A percentile compares a stretch with the other conserved stretches of the same genome.
These are phyloP conservation scores for Clarias platycephalus DNA, from an alignment of 2,797 vertebrate species.

Conservation along the genomic window DNA sequence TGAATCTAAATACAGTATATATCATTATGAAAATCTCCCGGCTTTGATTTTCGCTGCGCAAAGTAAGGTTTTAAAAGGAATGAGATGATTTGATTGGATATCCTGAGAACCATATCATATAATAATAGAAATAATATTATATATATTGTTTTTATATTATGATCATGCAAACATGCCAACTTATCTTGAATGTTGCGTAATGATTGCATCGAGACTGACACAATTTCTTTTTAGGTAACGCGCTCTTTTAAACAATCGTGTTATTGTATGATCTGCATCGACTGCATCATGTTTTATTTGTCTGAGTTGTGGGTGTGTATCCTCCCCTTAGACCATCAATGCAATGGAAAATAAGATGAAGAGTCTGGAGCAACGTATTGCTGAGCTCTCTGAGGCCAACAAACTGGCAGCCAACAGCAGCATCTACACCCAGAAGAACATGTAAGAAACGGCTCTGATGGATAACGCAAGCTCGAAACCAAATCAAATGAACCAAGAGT, in stretches of 20 bases:
- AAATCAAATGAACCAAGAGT: not conserved
- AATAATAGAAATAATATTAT: not conserved
- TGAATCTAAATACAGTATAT: not conserved
- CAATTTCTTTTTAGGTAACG: not conserved
- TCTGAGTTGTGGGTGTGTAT: not conserved
- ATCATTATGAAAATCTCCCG: not conserved
- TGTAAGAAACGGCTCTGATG: conserved; percentile 78
- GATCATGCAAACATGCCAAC: conserved; percentile 15
- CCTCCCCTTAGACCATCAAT: conserved; percentile 88
- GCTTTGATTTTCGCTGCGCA: not conserved
- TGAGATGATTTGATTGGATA: conserved; percentile 1
- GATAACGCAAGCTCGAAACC: not conserved
- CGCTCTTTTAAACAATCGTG: not conserved
- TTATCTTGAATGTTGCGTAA: not conserved
- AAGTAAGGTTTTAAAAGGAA: not conserved
- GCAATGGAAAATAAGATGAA: conserved; percentile 99
- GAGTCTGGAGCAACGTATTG: conserved; percentile 95
- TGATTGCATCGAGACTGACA: conserved; percentile 11
- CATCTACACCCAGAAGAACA: conserved; percentile 98
- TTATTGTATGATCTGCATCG: not conserved
- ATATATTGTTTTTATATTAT: not conserved
- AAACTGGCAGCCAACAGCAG: conserved; percentile 98
- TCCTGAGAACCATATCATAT: not conserved
- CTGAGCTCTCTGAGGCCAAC: conserved; percentile 96
- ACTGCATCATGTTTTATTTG: not conserved